Base-by-base conservation (phyloP, 2,113 vertebrate genomes). In the Patagioenas fasciata region DNA sequence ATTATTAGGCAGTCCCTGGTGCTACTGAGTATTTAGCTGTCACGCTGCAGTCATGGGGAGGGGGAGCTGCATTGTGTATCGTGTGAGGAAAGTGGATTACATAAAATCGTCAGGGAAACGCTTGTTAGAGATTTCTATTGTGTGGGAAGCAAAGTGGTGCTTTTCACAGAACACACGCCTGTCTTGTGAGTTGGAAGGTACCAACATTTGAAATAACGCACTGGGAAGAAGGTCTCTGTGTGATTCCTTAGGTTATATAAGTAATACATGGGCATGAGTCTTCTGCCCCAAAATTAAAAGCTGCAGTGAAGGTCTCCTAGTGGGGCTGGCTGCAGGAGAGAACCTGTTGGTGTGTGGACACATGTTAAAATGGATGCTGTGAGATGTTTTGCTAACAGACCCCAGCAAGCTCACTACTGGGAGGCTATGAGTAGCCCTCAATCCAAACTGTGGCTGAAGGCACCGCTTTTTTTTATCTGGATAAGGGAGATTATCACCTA, bases 41-140 rank as follows among this genome's bases (percentile, higher is more conserved):
- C 95, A 93, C 0, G 3, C 73, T 91, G 90, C 80, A 92, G 93
- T 54, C 15, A 5, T 81, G 83, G 65, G 74, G 80, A 95, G 78
- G 88, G 92, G 72, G 88, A 84, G 91, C 71, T 91, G 90, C 90
- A 88, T 91, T 96, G 92, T 96, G 70, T 64, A 42, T 84, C 91
- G 89, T 93, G 62, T 80, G 89, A 75, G 91, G 73, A 75, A 95
- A 96, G 93, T 95, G 86, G 92, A 91, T 97, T 96, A 92, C 88
- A 93, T 96, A 92, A 97, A 96, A 96, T 95, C 2, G 50, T 93
- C 91, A 96, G 95, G 95, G 93, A 96, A 92, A 91, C 31, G 77
- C 90, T 86, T 12, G 93, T 84, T 93, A 71, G 88, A 66, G 93
- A 87, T 89, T 91, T 91, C 78, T 95, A 66, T 95, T 94, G 95